Evolutionary conservation across 2,888 invertebrate species (phyloP), one percentile per base, ranked within the genome.

Genomic region (Bembecia ichneumoniformis): DNA sequence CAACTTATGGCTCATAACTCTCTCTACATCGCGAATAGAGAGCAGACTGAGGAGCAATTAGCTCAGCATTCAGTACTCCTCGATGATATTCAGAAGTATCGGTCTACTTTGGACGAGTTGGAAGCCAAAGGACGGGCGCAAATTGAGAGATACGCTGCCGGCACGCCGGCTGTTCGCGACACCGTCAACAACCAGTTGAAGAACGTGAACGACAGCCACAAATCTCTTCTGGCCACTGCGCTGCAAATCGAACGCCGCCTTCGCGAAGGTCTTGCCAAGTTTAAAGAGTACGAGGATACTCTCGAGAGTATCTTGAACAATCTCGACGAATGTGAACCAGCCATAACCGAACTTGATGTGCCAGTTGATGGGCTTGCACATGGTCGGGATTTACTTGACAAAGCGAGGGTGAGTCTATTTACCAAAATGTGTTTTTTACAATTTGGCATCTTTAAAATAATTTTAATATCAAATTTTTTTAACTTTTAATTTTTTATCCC

Each of bases 1-100:
- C 95, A 96, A 68, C 88, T 98, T 0, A 97, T 98, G 97, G 95
- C 96, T 0, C 97, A 97, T 70, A 98, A 98, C 74, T 96, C 97
- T 0, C 86, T 97, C 15, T 96, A 96, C 69, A 97, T 97, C 53
- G 93, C 94, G 3, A 96, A 95, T 66, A 91, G 96, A 51, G 94
- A 96, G 60, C 96, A 98, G 74, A 97, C 97, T 0, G 91, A 94
- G 63, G 94, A 96, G 57, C 97, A 97, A 77, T 90, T 97, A 40
- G 92, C 93, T n/a, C 95, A 96, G 67, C 97, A 98, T 64, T 93
- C 94, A 61, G 79, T 89, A 0, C 73, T 95, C 14, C 72, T 95
- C 0, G 88, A 90, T 35, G 94, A 95, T 60, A 96, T 97, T 51
- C 92, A 94, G 62, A 93, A 93, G 55, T 97, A 97, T 68, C 93